Evolutionary conservation across 1,140 invertebrate species (phyloP), one percentile per base, ranked within the genome.

Genomic region (Oreohelix idahoensis): DNA sequence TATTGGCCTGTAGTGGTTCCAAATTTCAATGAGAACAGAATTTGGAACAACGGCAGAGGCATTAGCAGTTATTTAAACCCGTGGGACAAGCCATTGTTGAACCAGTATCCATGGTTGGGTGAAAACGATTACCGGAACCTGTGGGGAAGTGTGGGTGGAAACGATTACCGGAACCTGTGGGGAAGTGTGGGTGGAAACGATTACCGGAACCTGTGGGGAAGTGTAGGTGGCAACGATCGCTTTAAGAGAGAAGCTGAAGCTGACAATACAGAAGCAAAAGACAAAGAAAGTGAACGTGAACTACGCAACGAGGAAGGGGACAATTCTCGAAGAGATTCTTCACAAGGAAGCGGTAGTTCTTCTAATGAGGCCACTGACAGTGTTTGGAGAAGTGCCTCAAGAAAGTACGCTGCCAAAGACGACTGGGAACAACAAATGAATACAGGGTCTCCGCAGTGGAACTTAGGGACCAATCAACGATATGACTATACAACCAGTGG

Each of bases 381-480:
- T 26, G 71, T 73, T 10, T 73, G 71, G 71, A 73, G 71, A 45
- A 73, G 71, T 45, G 71, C 71, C 5, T 73, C 71, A 5, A 39
- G n/a, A 8, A 73, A 42, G 26, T 38, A 38, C 38, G 36, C 1
- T n/a, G 23, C 2, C 36, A 45, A 73, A 45, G 39, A n/a, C 10
- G 38, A 13, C 23, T 73, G 71, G 71, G 38, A 77, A n/a, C 45
- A 77, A 15, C 32, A 76, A 29, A 13, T 1, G n/a, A 29, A 23
- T 45, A 49, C 15, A 13, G 73, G 73, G 13, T n/a, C 73, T 32
- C 15, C n/a, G 10, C 39, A 29, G 38, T 42, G 38, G 29, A 77
- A 77, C 51, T 29, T 53, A 11, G 75, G n/a, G 11, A 13, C 75
- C 1, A 36, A 36, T 23, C 45, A 53, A 29, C 11, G 42, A n/a